Base-by-base conservation (phyloP, 2,113 vertebrate species). In the Tyto alba region DNA sequence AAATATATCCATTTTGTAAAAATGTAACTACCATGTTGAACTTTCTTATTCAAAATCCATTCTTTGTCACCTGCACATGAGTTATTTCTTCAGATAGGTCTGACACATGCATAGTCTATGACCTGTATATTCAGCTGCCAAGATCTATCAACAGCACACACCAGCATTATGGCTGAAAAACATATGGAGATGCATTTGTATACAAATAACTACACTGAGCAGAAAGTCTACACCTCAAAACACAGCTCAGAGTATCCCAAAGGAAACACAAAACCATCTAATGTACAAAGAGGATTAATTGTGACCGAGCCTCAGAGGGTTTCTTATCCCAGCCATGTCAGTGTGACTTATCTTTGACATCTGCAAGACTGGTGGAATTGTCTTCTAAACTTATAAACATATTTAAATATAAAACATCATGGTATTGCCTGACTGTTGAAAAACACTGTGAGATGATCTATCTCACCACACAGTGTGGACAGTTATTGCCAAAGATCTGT, bases 221-320 rank as follows among this genome's bases (percentile, higher is more conserved):
- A 90, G 90, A 96, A 96, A 97, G 92, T 36, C 92, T 94, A 92
- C 59, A 88, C 90, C 69, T 95, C 82, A 95, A 95, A 94, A 93
- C 47, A 67, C 19, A 50, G 72, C 47, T 75, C 64, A 72, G 82
- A 92, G 90, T 40, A 94, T 68, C 76, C 68, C 48, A 89, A 92
- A 95, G 90, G 93, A 95, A 96, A 96, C 69, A 93, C 80, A 96
- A 96, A 96, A 89, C 93, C 92, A 67, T 64, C 68, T 71, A 86
- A 86, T 81, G 85, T 71, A 84, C 88, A 86, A 95, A 94, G 48
- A 92, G 76, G 93, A 96, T 96, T 97, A 95, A 87, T 95, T 78
- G 90, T 89, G 64, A 93, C 45, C 56, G 4, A 90, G 72, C 60
- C 64, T 85, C 30, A 23, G 76, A 89, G 43, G 63, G 13, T 80